Conservation (phyloP, 1,140 invertebrate genomes). For the Drosophila pandora region DNA sequence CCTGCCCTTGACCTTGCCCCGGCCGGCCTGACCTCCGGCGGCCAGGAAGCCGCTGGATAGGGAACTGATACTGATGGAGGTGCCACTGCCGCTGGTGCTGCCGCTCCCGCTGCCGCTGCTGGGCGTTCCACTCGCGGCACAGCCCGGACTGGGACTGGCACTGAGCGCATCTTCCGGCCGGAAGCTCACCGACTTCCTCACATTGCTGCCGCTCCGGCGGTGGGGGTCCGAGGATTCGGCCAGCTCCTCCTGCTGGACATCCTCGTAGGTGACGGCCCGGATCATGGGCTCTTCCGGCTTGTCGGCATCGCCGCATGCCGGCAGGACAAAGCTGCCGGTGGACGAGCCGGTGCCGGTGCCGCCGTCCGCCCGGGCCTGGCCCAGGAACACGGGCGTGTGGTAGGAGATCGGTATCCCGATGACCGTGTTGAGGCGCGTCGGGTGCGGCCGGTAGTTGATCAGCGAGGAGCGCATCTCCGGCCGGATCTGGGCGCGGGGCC, state of each 20-base stretch:
- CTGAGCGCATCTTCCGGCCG: neutral
- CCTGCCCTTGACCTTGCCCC: neutral
- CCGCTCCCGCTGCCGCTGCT: neutral
- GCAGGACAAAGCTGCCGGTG: neutral
- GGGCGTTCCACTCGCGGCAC: neutral
- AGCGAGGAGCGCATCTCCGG: slow-evolving; percentile 1
- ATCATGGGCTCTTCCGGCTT: slow-evolving; percentile 9
- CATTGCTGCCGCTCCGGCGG: neutral
- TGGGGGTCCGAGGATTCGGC: neutral
- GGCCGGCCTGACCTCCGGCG: too few species aligned
- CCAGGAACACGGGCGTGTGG: slow-evolving; percentile 38
- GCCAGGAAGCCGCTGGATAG: neutral
- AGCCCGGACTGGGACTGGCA: neutral
- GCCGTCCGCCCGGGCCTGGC: neutral
- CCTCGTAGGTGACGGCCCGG: slow-evolving; percentile 40
- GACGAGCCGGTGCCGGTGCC: neutral
- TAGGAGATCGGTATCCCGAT: slow-evolving; percentile 37
- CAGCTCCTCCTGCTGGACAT: slow-evolving; percentile 12
- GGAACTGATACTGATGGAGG: neutral
- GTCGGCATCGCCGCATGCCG: neutral
- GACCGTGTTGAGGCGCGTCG: slow-evolving; percentile 13
- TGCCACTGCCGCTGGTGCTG: neutral
- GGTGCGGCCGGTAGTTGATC: slow-evolving; percentile 36
- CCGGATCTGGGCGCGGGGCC: neutral
- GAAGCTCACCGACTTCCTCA: slow-evolving; percentile 24